A percentile compares a stretch with the other conserved stretches of the same genome.
These are phyloP conservation scores for Malachius bipustulatus DNA, from an alignment of 2,888 invertebrate species.

Conservation along the genomic window DNA sequence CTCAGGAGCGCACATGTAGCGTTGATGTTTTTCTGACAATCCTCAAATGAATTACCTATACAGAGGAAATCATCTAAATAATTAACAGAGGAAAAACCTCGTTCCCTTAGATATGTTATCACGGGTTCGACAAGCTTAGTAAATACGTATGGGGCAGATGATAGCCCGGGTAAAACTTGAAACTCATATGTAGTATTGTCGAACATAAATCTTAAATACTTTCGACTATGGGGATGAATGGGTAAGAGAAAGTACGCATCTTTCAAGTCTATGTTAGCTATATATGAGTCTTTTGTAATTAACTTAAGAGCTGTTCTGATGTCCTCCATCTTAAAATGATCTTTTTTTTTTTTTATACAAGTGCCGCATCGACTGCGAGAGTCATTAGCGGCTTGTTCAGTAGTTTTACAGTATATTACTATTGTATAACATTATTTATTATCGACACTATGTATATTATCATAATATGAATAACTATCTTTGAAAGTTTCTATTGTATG, in stretches of 20 bases:
- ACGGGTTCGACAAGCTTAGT: constrained; percentile 22
- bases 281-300: constrained; percentile 13
- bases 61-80: constrained; percentile 21
- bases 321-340: constrained; percentile 24
- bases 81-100: constrained; percentile 16
- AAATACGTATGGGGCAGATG: constrained; percentile 19
- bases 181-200: constrained; percentile 19
- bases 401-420: too few species aligned
- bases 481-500: too few species aligned
- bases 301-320: constrained; percentile 16
- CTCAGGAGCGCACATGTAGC: constrained; percentile 6
- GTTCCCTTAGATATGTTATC: constrained; percentile 14
- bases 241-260: constrained; percentile 18
- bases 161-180: constrained; percentile 20
- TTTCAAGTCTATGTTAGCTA: constrained; percentile 15
- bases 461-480: too few species aligned
- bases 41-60: constrained; percentile 13
- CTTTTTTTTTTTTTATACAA: too few species aligned
- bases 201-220: constrained; percentile 21
- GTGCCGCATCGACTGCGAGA: too few species aligned
- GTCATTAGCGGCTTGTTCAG: too few species aligned
- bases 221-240: constrained; percentile 15
- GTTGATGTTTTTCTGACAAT: constrained; percentile 12
- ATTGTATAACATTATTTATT: too few species aligned
- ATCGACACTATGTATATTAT: too few species aligned